A percentile compares a stretch with the other conserved stretches of the same genome.
These are phyloP conservation scores for Drosophila gunungcola DNA, from an alignment of 1,140 invertebrate species.

Conservation along the genomic window DNA sequence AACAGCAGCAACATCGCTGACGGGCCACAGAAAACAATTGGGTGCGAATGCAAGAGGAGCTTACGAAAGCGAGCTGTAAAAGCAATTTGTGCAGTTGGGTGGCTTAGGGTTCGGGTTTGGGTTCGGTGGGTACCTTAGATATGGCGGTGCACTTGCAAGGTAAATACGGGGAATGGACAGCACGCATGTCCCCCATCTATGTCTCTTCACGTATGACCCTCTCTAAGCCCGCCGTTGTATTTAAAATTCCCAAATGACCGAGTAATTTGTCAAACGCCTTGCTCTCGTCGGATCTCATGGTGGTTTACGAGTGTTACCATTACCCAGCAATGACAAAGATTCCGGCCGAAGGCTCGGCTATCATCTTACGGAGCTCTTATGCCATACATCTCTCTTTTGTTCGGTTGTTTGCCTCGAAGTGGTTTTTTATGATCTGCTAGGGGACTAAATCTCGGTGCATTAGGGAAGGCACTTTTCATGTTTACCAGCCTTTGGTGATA, in stretches of 20 bases:
- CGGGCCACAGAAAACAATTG: conserved; percentile 17
- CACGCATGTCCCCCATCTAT: conserved; percentile 8
- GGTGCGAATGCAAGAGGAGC: conserved; percentile 45
- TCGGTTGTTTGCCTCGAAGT: conserved; percentile 26
- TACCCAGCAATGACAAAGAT: conserved; percentile 56
- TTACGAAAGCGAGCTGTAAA: conserved; percentile 47
- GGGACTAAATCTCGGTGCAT: conserved; percentile 43
- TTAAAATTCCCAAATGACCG: conserved; percentile 60
- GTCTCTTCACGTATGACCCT: not conserved
- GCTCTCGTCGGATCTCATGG: conserved; percentile 14
- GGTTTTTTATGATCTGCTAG: conserved; percentile 30
- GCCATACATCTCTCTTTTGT: conserved; percentile 13
- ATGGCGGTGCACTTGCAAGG: conserved; percentile 41
- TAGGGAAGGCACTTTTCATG: conserved; percentile 30
- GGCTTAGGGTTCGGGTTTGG: conserved; percentile 4
- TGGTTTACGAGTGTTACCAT: conserved; percentile 38
- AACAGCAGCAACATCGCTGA: conserved; percentile 1
- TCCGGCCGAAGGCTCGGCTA: conserved; percentile 6
- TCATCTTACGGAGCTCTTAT: conserved; percentile 21
- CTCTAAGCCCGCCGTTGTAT: conserved; percentile 1
- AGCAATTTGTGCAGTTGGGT: conserved; percentile 7
- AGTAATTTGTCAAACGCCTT: conserved; percentile 70
- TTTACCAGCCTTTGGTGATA: conserved; percentile 46
- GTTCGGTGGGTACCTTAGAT: not conserved
- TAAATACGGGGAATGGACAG: conserved; percentile 17